Base-by-base conservation (phyloP, 2,888 invertebrate genomes). In the Epinotia ramella region DNA sequence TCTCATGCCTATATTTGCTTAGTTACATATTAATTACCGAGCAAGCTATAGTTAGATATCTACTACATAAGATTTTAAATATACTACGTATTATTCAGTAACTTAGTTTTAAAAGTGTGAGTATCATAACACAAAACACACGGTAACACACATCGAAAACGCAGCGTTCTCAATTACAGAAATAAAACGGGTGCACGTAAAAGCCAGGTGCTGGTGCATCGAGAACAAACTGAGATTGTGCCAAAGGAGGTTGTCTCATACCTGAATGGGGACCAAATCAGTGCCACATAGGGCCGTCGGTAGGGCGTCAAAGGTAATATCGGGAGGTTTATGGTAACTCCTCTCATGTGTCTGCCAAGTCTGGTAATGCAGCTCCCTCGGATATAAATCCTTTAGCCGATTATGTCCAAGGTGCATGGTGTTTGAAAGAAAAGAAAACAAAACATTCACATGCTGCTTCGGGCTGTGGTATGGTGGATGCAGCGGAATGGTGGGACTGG, bases 331-430 rank as follows among this genome's bases (percentile, higher is more conserved):
- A 91, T 92, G 94, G 91, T 94, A 94, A 91, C 93, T 94, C 89
- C 96, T 94, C 84, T 95, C 95, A 88, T 95, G 95, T 90, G 96
- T 91, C 93, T 96, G 96, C 96, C 96, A 96, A 81, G 95, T 96
- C 93, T 96, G 96, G 94, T 96, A 96, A 95, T 96, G 88, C 79
- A 84, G 92, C 91, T 94, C 93, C 92, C 92, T 91, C 93, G 93
- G 92, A 94, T 93, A 94, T 91, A 93, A 91, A 93, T 93, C 93
- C 94, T 92, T 92, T 91, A 88, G 90, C 85, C 90, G 90, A 89
- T 89, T 91, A 92, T 90, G 91, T 93, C 94, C 93, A 92, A 92
- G 90, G 93, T 94, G 94, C 92, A 91, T 92, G 78, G 92, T 93
- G 93, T 93, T 93, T 94, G 91, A 92, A 92, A 92, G 92, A 94